Base-by-base conservation (phyloP, 1,140 invertebrate species). In the Helicoverpa zea region DNA sequence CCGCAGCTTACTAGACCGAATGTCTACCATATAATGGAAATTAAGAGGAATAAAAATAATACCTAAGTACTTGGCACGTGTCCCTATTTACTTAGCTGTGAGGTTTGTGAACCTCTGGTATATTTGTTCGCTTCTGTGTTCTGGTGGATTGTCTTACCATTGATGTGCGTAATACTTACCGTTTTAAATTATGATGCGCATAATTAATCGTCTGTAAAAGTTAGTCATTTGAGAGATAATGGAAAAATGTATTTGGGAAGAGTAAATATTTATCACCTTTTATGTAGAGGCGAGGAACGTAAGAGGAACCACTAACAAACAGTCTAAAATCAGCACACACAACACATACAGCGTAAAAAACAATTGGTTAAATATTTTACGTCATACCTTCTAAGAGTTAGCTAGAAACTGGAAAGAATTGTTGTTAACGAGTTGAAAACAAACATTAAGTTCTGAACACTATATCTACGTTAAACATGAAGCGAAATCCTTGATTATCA, bases 1-100 rank as follows among this genome's bases (percentile, higher is more conserved):
- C 13, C 58, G 59, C 23, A 56, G 52, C 63, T 78, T 78, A 56
- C 47, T 30, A 78, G 58, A 73, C 73, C 43, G 49, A 56, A 18
- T n/a, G 61, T 78, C 76, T 78, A 14, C 49, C 47, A 54, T 56
- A 49, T 56, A 49, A 54, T 30, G 58, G 49, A 64, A 66, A 66
- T 74, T 23, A 80, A 64, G 70, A 63, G 51, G n/a, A 63, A 63
- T 64, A 49, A 74, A 74, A 74, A 68, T 68, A 68, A 68, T 68
- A 68, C 11, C 16, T 12, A 68, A 23, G 64, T 49, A 68, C n/a
- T 66, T 18, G 64, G 64, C 64, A 49, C 43, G 64, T 68, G 64
- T 49, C 64, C 16, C 43, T 68, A 13, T 68, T 68, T 68, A 61
- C 23, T 18, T 61, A 14, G 16, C 43, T 4, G 11, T 9, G 16